Evolutionary conservation across 1,140 invertebrate genomes (phyloP).

Genomic region (Dendroctonus valens): DNA sequence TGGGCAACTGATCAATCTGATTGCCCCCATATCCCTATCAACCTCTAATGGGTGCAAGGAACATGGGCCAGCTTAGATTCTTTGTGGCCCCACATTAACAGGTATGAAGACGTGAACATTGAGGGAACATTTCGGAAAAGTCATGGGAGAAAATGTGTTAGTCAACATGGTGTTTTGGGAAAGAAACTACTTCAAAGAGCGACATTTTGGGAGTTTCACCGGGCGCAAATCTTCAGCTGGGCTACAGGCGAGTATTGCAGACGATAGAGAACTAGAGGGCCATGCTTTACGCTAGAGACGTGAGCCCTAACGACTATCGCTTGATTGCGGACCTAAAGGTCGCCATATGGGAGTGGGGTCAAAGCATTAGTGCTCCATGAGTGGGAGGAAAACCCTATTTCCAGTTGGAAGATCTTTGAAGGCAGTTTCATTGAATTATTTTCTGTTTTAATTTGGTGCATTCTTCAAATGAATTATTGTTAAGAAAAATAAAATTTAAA

Average conservation of each 20-base stretch:
- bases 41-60: slow-evolving; percentile 53
- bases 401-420: slow-evolving; percentile 53
- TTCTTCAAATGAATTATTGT: too few relatives aligned
- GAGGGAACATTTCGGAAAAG: slow-evolving; percentile 52
- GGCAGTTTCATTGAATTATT: too few relatives aligned
- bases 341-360: slow-evolving; percentile 55
- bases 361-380: slow-evolving; percentile 53
- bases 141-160: slow-evolving; percentile 60
- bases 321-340: slow-evolving; percentile 52
- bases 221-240: not conserved
- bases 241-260: slow-evolving; percentile 18
- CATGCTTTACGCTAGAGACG: slow-evolving; percentile 48
- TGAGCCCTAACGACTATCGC: slow-evolving; percentile 48
- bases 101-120: slow-evolving; percentile 52
- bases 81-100: slow-evolving; percentile 40
- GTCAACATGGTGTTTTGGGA: slow-evolving; percentile 57
- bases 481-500: too few relatives aligned
- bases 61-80: slow-evolving; percentile 55
- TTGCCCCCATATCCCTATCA: slow-evolving; percentile 48
- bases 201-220: not conserved
- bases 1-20: slow-evolving; percentile 51
- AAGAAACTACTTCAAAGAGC: slow-evolving; percentile 46
- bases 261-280: slow-evolving; percentile 51
- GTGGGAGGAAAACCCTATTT: slow-evolving; percentile 11
- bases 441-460: too few relatives aligned